Evolutionary conservation across 2,797 vertebrate genomes (phyloP), one percentile per base, ranked within the genome.

Genomic region (Tragopan temminckii): DNA sequence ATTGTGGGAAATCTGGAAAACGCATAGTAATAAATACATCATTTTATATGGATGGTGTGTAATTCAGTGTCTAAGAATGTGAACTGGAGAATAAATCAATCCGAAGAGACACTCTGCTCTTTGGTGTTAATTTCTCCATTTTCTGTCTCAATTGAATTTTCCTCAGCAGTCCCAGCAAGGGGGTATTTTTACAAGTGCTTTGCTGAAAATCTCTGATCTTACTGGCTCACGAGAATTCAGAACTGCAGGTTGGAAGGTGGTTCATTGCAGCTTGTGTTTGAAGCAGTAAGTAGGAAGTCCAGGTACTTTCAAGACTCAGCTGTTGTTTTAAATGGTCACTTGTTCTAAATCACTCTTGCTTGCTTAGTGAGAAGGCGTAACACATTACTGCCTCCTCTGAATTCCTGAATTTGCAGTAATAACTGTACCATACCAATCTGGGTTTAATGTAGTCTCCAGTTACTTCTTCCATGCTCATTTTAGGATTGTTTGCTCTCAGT

Each of bases 81-180:
- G 80, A 91, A 72, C 87, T 93, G 87, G 72, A 91, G 80, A 77
- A 89, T 83, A 92, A 93, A 93, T 95, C 82, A 89, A 68, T 35
- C 31, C 20, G 58, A 75, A 88, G 71, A 85, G 68, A 80, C 36
- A 80, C 80, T 77, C n/a, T 92, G 48, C 90, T 93, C 57, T 71
- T 92, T 35, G 29, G 61, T 82, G 25, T 89, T 87, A 20, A n/a
- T 74, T 79, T 92, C 52, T 86, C 25, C 43, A 52, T 62, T 91
- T 87, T 80, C 33, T 67, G 88, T 85, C 79, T 79, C 29, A n/a
- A 38, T 71, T 42, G 86, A 77, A 42, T n/a, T 29, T 13, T 90
- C 46, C 58, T 67, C 36, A 45, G 61, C 40, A 42, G 40, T 67
- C 33, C 33, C 25, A 85, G 62, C n/a, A 71, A 57, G 63, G 29